phyloP scores from a whole-genome alignment of 64 coral and sea anemone genomes.

The Stichodactyla mertensii region DNA sequence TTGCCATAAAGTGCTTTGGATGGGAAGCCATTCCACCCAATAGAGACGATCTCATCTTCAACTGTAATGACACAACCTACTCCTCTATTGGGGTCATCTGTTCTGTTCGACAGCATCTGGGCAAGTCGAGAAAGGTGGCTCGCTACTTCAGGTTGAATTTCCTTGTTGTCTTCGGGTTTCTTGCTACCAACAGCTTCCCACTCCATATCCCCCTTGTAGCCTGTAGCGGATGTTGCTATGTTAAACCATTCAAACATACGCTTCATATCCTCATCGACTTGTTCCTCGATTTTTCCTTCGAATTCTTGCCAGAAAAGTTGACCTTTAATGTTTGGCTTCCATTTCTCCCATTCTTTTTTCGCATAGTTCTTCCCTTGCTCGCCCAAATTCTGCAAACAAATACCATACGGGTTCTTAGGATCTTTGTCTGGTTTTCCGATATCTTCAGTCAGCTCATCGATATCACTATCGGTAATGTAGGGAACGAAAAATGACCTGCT shows the following conservation, averaged over 20 bases:
- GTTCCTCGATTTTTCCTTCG: neutral
- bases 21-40: conserved; percentile 72
- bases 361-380: neutral
- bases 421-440: neutral
- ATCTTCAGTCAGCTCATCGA: neutral
- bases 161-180: neutral
- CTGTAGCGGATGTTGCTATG: neutral
- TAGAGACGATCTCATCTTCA: conserved; percentile 31
- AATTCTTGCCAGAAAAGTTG: neutral
- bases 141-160: neutral
- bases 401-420: neutral
- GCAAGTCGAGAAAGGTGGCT: conserved; percentile 32
- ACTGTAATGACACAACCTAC: conserved; percentile 47
- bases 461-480: neutral
- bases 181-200: neutral
- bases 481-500: conserved; percentile 42
- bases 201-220: neutral
- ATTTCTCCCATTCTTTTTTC: neutral
- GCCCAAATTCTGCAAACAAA: neutral
- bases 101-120: conserved; percentile 44
- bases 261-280: neutral
- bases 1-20: conserved; percentile 58
- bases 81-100: conserved; percentile 65
- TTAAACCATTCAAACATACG: neutral
- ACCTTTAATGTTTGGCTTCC: neutral